Conservation (phyloP, 2,888 invertebrate species). For the Fabriciana adippe region DNA sequence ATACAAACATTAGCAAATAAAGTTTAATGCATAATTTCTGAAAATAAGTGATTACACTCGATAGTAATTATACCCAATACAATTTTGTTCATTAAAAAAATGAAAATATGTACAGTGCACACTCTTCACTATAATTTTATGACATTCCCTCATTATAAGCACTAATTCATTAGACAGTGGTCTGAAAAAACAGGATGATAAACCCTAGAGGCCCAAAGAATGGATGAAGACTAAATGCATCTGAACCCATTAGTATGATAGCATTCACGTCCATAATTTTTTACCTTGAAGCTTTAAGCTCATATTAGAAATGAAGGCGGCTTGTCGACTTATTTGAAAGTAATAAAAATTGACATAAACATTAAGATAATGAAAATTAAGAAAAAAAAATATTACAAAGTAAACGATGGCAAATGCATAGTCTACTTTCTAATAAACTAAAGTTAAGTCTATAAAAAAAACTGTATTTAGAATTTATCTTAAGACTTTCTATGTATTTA, state of each 20-base stretch:
- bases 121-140: slow-evolving; percentile 14
- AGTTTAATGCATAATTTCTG: not conserved
- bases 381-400: too few relatives aligned
- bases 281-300: slow-evolving; percentile 4
- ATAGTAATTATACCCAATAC: slow-evolving; percentile 4
- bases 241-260: slow-evolving; percentile 43
- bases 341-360: too few relatives aligned
- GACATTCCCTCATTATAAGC: slow-evolving; percentile 35
- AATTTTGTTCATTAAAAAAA: slow-evolving; percentile 9
- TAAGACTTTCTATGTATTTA: too few relatives aligned
- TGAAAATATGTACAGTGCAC: slow-evolving; percentile 3
- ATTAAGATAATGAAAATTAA: too few relatives aligned
- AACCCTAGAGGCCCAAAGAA: slow-evolving; percentile 40
- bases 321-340: not conserved
- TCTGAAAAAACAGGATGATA: slow-evolving; percentile 38
- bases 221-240: slow-evolving; percentile 43
- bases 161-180: slow-evolving; percentile 42
- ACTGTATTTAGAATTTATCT: too few relatives aligned
- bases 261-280: slow-evolving; percentile 36
- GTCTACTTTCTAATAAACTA: too few relatives aligned
- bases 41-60: slow-evolving; percentile 3
- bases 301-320: slow-evolving; percentile 11
- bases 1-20: slow-evolving; percentile 2
- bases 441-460: too few relatives aligned
- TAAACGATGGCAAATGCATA: too few relatives aligned